These are phyloP conservation scores for Neomonachus schauinslandi DNA, from an alignment of 2,113 vertebrate genomes.

Conservation along the genomic window DNA sequence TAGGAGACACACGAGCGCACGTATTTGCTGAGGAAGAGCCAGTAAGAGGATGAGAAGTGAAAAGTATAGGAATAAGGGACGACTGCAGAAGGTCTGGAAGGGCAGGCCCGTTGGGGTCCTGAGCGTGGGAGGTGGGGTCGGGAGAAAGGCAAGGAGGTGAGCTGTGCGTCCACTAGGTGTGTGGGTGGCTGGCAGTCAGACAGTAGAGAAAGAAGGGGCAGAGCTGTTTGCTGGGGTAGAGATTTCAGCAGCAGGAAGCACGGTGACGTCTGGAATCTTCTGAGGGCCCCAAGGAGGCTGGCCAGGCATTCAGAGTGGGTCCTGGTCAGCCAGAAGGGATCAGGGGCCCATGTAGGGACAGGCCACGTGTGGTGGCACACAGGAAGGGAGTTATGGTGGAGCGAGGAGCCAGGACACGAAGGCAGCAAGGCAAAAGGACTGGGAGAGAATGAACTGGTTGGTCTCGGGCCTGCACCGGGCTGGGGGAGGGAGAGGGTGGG, in stretches of 20 bases:
- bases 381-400: not conserved
- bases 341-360: not conserved
- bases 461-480: rapidly evolving
- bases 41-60: not conserved
- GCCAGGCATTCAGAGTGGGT: not conserved
- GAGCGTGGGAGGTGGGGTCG: not conserved
- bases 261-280: not conserved
- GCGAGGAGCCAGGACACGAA: not conserved
- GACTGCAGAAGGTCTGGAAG: not conserved
- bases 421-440: not conserved
- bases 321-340: not conserved
- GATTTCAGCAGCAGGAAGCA: not conserved
- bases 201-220: not conserved
- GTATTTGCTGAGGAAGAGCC: not conserved
- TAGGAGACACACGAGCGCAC: not conserved
- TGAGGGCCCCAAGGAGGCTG: not conserved
- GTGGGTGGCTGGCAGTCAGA: not conserved
- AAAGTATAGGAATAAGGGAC: not conserved
- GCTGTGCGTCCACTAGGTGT: not conserved
- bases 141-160: not conserved
- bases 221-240: not conserved
- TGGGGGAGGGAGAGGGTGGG: not conserved
- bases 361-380: not conserved
- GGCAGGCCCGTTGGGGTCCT: not conserved
- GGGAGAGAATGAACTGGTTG: not conserved